Percentiles rank a stretch among this genome's conserved stretches.
These are phyloP conservation scores for Lithobates sylvaticus DNA, from an alignment of 2,797 vertebrate genomes.

Conservation along the genomic window DNA sequence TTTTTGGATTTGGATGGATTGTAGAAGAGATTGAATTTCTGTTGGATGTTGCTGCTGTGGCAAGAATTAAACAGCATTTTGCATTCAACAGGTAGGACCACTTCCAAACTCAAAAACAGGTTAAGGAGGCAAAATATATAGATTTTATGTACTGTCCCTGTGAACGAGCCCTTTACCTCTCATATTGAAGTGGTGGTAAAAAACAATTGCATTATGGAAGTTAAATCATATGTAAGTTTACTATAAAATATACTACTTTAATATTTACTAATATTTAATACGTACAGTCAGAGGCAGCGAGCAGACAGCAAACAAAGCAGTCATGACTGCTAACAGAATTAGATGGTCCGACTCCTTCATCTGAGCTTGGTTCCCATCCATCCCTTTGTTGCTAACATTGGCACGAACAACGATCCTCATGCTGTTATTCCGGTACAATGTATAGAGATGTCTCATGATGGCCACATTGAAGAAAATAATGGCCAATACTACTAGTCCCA, in stretches of 20 bases:
- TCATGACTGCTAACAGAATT: slow-evolving; percentile 88
- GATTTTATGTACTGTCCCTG: no score
- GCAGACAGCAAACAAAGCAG: slow-evolving; percentile 89
- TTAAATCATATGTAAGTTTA: no score
- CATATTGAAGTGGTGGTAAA: no score
- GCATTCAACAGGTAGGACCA: no score
- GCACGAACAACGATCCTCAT: not conserved
- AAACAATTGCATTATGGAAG: no score
- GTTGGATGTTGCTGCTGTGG: no score
- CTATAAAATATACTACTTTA: not conserved
- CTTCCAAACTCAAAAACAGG: no score
- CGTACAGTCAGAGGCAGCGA: slow-evolving; percentile 92
- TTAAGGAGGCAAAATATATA: no score
- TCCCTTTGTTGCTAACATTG: not conserved
- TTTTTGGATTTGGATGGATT: no score
- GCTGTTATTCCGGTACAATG: slow-evolving; percentile 67
- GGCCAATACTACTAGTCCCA: slow-evolving; percentile 73
- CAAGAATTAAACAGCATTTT: no score
- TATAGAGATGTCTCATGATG: slow-evolving; percentile 76
- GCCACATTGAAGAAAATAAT: slow-evolving; percentile 74
- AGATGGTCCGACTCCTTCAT: slow-evolving; percentile 86
- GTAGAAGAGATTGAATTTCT: no score
- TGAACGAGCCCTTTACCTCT: no score
- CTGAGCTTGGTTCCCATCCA: slow-evolving; percentile 8
- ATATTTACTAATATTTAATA: slow-evolving; percentile 32